Evolutionary conservation across 2,797 vertebrate genomes (phyloP).

Genomic region (Peromyscus aztecus): DNA sequence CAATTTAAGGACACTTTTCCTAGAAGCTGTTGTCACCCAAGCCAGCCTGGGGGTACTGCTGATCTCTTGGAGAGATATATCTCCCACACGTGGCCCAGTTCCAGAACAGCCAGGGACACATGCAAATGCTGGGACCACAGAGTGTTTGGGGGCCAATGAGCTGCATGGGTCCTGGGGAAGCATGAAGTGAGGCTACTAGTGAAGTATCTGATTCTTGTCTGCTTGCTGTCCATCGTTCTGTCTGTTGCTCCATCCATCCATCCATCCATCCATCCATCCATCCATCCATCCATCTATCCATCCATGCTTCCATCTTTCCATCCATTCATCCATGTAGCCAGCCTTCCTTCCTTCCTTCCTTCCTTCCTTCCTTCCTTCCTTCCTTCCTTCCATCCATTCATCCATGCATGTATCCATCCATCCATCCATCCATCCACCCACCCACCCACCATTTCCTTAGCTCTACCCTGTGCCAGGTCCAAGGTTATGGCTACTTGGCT

Average conservation of each 20-base stretch:
- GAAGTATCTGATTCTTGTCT: accelerated
- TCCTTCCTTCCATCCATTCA: accelerated
- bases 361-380: too few relatives aligned
- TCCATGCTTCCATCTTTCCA: accelerated
- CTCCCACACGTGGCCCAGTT: neutral
- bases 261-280: accelerated
- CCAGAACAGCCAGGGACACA: neutral
- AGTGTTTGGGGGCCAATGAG: accelerated
- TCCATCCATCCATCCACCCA: accelerated
- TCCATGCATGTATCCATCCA: accelerated
- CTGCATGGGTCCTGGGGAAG: accelerated
- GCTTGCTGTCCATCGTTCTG: neutral
- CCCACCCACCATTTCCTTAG: neutral
- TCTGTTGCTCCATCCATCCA: accelerated
- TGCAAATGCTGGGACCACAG: neutral
- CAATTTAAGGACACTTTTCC: neutral
- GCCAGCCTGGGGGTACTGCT: neutral
- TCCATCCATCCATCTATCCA: accelerated
- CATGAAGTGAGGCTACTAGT: neutral
- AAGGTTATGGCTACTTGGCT: neutral
- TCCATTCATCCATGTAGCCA: accelerated
- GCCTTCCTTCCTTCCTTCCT: too few relatives aligned
- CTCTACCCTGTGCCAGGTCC: neutral
- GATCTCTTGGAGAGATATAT: neutral
- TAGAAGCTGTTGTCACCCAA: neutral